Evolutionary conservation across 2,888 invertebrate genomes (phyloP).

Genomic region (Ceramica pisi): DNA sequence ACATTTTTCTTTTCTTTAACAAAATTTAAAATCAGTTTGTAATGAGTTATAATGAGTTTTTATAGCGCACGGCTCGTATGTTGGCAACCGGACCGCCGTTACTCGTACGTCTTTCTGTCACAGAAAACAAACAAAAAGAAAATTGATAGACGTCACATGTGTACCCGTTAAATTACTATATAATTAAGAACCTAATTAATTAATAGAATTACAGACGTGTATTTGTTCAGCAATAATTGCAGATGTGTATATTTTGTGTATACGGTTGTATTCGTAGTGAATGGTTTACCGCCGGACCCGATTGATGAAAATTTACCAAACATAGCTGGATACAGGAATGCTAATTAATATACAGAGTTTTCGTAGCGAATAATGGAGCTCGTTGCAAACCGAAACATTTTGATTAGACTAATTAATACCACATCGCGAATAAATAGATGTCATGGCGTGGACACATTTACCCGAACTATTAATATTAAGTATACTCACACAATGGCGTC

Average conservation of each 20-base stretch:
- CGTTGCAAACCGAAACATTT: constrained; percentile 24
- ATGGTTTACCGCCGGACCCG: constrained; percentile 21
- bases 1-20: constrained; percentile 4
- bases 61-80: constrained; percentile 14
- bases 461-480: background rate
- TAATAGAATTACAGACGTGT: constrained; percentile 50
- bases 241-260: constrained; percentile 26
- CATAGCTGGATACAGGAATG: constrained; percentile 1
- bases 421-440: constrained; percentile 9
- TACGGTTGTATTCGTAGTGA: constrained; percentile 11
- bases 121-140: constrained; percentile 42
- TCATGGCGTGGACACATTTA: background rate
- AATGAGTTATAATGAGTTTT: constrained; percentile 48
- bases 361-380: constrained; percentile 3
- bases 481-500: background rate
- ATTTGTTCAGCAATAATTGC: constrained; percentile 68
- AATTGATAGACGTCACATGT: constrained; percentile 53
- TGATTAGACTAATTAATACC: constrained; percentile 38
- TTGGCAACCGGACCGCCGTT: constrained; percentile 53
- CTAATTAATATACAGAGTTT: constrained; percentile 7
- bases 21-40: constrained; percentile 29
- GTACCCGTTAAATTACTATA: constrained; percentile 30
- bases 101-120: constrained; percentile 31
- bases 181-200: constrained; percentile 32
- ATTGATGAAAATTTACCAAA: constrained; percentile 33